Conservation (phyloP, 2,888 invertebrate species). For the Ptilodon capucinus region DNA sequence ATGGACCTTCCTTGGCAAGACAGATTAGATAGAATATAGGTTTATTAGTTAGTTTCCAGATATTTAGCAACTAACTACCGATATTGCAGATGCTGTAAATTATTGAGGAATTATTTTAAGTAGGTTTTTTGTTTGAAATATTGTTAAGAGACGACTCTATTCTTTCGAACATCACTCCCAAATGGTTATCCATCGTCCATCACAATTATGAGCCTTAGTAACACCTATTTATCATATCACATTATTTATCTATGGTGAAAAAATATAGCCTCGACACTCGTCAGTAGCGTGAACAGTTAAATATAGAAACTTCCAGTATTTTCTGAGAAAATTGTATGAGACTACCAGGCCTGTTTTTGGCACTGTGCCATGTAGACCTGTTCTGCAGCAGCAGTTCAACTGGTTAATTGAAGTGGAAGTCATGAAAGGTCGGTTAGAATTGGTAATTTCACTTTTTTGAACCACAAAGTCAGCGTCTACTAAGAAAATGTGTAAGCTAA, state of each 20-base stretch:
- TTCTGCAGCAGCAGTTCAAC: slow-evolving; percentile 3
- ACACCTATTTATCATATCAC: slow-evolving; percentile 13
- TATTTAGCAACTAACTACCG: too few species aligned
- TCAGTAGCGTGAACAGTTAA: slow-evolving; percentile 19
- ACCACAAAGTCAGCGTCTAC: too few species aligned
- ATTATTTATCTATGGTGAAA: slow-evolving; percentile 13
- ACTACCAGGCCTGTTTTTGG: slow-evolving; percentile 18
- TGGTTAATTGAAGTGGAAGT: slow-evolving; percentile 23
- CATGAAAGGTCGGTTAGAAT: slow-evolving; percentile 4
- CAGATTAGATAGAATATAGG: too few species aligned
- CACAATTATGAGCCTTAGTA: background rate
- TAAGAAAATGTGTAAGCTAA: too few species aligned
- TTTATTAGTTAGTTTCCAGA: too few species aligned
- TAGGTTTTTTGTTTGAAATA: background rate
- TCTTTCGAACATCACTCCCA: background rate
- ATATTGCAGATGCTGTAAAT: too few species aligned
- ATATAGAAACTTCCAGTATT: slow-evolving; percentile 17
- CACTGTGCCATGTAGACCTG: slow-evolving; percentile 20
- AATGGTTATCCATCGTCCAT: background rate
- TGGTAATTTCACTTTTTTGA: background rate
- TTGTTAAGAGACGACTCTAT: background rate
- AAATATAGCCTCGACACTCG: slow-evolving; percentile 15
- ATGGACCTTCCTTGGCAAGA: too few species aligned
- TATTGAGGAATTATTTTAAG: too few species aligned
- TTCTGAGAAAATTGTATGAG: slow-evolving; percentile 24